Evolutionary conservation across 1,140 invertebrate species (phyloP), one percentile per base, ranked within the genome.

Genomic region (Megathymus violae): DNA sequence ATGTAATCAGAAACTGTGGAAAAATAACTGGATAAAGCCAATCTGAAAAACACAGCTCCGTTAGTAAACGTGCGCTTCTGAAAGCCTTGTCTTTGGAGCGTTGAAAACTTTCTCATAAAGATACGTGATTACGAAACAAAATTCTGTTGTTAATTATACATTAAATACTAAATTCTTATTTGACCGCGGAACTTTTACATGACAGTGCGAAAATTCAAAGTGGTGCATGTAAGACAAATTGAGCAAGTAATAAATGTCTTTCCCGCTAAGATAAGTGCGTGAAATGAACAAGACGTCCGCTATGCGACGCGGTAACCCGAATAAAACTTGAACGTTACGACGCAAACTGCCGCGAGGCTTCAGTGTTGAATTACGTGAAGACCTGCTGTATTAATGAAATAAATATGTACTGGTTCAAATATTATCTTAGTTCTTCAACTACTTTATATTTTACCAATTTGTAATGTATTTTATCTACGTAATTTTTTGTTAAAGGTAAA

Each of bases 1-100:
- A 44, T 46, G 44, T 58, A 58, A 58, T 58, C 54, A 58, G 43
- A 34, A 58, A 58, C 54, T 41, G 54, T 27, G 54, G 44, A 41
- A 58, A 58, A 58, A 7, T 7, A 31, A 31, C 27, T 31, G 27
- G 9, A 31, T 58, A 46, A 58, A 46, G 41, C 41, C 25, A 43
- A 58, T 58, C 54, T 56, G 14, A 41, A 31, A 17, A 56, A 38
- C 19, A 19, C 43, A 15, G 46, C n/a, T 10, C 6, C 54, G 41
- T 44, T 46, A 58, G 46, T 58, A 58, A 58, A 58, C 17, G 54
- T 31, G 52, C 25, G 22, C 27, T 58, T 22, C 38, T 44, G 27
- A 34, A 25, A 27, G 25, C 22, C 22, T 13, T 17, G 52, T 31
- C 52, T 41, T 44, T 46, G 15, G 9, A 44, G 38, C 17, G 17